Evolutionary conservation across 2,113 vertebrate species (phyloP).

Genomic region (Neolamprologus modestus): DNA sequence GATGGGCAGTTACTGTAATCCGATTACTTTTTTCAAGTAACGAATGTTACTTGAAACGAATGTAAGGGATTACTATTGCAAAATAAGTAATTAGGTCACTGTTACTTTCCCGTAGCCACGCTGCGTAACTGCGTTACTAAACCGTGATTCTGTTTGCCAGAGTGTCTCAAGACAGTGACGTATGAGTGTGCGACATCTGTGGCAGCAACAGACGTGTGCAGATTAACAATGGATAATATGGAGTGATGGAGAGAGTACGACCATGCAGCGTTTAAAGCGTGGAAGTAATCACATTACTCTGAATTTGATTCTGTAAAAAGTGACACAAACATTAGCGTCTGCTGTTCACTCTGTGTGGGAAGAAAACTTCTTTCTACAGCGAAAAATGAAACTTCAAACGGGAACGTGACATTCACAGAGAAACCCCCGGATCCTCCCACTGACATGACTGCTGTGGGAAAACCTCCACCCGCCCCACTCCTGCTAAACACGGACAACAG

Average conservation of each 20-base stretch:
- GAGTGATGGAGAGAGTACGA: neutral
- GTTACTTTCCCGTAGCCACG: neutral
- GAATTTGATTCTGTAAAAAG: neutral
- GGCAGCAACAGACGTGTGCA: neutral
- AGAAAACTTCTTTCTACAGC: neutral
- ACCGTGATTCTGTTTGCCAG: neutral
- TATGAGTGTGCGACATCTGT: neutral
- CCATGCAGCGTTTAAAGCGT: neutral
- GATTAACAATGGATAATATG: neutral
- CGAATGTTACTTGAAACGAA: neutral
- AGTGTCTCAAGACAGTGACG: neutral
- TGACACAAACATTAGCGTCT: neutral
- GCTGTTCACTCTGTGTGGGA: neutral
- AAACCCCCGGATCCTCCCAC: neutral
- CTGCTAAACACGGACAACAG: too few relatives aligned
- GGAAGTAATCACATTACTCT: neutral
- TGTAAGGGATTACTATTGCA: neutral
- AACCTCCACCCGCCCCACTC: too few relatives aligned
- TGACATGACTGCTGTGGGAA: too few relatives aligned
- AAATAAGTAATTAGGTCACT: neutral
- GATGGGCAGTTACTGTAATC: neutral
- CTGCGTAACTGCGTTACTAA: neutral
- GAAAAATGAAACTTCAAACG: fast-evolving
- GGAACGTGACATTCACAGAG: neutral
- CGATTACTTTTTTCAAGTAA: neutral